Percentiles rank a stretch among this genome's conserved stretches.
Conservation (phyloP, 2,888 invertebrate species). For the Campoplex nolae region DNA sequence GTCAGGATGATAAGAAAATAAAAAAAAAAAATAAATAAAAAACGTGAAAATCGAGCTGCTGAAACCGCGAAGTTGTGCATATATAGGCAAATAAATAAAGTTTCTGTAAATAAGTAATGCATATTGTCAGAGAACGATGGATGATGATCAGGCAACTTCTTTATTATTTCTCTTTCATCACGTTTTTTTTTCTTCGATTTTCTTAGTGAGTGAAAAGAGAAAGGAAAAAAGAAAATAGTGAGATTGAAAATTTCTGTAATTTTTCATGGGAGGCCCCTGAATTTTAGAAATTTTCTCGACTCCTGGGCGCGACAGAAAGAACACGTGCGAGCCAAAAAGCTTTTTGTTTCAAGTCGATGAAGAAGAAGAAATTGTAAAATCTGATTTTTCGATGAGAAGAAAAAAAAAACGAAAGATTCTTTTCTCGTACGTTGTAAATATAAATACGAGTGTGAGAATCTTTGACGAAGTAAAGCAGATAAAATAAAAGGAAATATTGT, state of each 20-base stretch:
- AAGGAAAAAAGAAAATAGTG: conserved; percentile 31
- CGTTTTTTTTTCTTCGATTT: neutral
- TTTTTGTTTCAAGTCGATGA: neutral
- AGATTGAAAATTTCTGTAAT: conserved; percentile 70
- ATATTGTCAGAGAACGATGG: conserved; percentile 30
- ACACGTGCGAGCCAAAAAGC: conserved; percentile 1
- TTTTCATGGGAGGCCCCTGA: conserved; percentile 74
- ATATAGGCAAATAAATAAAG: conserved; percentile 43
- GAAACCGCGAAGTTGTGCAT: neutral
- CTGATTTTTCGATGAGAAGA: neutral
- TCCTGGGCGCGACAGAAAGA: neutral
- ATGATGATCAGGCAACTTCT: neutral
- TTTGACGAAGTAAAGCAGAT: neutral
- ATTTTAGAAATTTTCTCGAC: conserved; percentile 71
- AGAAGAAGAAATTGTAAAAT: neutral
- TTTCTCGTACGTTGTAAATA: neutral
- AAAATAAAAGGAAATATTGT: conserved; percentile 26
- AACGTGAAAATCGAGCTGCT: conserved; percentile 31
- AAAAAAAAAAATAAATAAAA: conserved; percentile 15
- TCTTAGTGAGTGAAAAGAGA: neutral
- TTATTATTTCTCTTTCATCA: conserved; percentile 7
- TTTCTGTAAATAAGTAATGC: conserved; percentile 67
- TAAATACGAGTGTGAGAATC: neutral
- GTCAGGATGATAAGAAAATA: conserved; percentile 1
- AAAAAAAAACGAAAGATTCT: neutral